These are phyloP conservation scores for Falco rusticolus DNA, from an alignment of 2,797 vertebrate genomes.

Conservation along the genomic window DNA sequence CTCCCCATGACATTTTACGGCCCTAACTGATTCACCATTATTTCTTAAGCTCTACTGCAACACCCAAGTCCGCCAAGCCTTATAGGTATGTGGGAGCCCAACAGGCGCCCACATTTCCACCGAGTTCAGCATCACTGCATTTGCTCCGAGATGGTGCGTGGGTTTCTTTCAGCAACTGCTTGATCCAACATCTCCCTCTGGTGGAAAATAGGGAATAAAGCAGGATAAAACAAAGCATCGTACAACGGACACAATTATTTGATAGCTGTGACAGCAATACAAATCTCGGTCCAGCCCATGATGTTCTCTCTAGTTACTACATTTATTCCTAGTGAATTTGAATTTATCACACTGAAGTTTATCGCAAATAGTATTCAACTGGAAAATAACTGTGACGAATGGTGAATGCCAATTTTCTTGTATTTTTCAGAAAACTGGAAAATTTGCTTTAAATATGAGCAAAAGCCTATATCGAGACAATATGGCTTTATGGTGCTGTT, in stretches of 20 bases:
- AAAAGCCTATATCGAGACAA: not conserved
- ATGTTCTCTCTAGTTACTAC: not conserved
- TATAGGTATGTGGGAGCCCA: not conserved
- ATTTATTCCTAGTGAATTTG: not conserved
- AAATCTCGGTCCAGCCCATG: not conserved
- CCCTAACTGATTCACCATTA: not conserved
- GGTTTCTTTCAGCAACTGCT: not conserved
- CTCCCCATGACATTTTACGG: not conserved
- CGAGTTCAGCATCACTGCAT: not conserved
- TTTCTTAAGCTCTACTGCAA: not conserved
- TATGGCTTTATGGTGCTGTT: not conserved
- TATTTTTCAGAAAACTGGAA: not conserved
- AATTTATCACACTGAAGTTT: not conserved
- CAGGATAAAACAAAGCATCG: not conserved
- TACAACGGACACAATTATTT: not conserved
- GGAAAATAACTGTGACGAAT: not conserved
- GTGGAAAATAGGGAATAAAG: constrained; percentile 18
- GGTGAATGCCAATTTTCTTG: not conserved
- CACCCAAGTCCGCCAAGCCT: not conserved
- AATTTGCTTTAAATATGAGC: not conserved
- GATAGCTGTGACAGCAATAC: not conserved
- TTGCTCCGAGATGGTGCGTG: not conserved
- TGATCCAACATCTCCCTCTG: constrained; percentile 72
- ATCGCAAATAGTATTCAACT: not conserved
- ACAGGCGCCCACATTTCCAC: not conserved